Evolutionary conservation across 2,113 vertebrate species (phyloP).

Genomic region (Campylomormyrus numenius): DNA sequence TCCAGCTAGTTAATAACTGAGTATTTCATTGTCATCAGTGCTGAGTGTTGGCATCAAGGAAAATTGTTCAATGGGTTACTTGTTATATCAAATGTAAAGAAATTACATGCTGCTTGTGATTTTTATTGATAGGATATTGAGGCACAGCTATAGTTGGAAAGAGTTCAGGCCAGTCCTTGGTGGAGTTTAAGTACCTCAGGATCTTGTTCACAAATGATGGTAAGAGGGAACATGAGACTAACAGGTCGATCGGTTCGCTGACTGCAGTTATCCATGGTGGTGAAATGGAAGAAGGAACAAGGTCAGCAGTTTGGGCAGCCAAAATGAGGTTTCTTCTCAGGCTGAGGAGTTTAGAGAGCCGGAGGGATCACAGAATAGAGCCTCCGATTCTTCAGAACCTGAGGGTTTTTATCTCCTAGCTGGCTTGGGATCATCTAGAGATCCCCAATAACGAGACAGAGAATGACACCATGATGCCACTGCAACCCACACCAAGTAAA

Average conservation of each 20-base stretch:
- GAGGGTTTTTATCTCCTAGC: neutral
- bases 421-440: neutral
- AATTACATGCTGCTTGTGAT: neutral
- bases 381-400: neutral
- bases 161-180: neutral
- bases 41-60: neutral
- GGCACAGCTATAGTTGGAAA: neutral
- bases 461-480: neutral
- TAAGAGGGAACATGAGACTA: neutral
- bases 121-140: neutral
- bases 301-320: neutral
- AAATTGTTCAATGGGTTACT: neutral
- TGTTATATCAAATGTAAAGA: neutral
- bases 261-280: neutral
- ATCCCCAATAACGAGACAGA: neutral
- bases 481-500: neutral
- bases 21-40: constrained; percentile 15
- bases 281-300: neutral
- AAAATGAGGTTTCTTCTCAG: neutral
- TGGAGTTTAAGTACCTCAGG: neutral
- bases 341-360: neutral
- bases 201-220: neutral
- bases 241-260: neutral
- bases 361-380: neutral
- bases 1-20: neutral